Conservation (phyloP, 2,797 vertebrate genomes). For the Acestrorhynchus altus region DNA sequence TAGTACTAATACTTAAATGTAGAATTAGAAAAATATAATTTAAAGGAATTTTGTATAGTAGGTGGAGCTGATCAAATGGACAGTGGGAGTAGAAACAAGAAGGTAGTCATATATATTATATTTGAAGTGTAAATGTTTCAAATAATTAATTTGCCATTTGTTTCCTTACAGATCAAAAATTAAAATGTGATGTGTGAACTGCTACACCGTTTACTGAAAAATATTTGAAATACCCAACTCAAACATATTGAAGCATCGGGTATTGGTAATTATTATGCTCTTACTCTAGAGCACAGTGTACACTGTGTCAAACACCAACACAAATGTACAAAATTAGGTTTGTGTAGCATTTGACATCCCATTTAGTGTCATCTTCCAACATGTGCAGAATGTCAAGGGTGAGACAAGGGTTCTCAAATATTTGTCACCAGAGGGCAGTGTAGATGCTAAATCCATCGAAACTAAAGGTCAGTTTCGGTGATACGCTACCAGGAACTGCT, state of each 20-base stretch:
- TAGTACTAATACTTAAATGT: too few species aligned
- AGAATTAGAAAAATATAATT: too few species aligned
- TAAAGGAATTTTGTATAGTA: too few species aligned
- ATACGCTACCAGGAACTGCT: conserved; percentile 73
- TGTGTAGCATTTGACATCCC: conserved; percentile 4
- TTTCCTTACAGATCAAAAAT: too few species aligned
- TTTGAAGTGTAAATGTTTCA: too few species aligned
- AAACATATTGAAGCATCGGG: neutral
- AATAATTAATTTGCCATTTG: neutral
- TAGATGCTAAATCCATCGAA: conserved; percentile 74
- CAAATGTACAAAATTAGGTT: neutral
- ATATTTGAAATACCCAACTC: too few species aligned
- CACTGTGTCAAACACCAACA: neutral
- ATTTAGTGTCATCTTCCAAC: neutral
- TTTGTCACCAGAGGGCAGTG: conserved; percentile 80
- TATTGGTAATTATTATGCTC: neutral
- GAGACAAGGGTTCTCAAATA: conserved; percentile 22
- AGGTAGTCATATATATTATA: too few species aligned
- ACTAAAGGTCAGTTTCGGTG: conserved; percentile 77
- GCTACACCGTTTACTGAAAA: too few species aligned
- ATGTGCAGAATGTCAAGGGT: conserved; percentile 1
- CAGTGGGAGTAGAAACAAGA: too few species aligned
- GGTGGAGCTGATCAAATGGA: too few species aligned
- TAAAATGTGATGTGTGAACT: too few species aligned
- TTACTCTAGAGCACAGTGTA: neutral